Percentiles rank a stretch among this genome's conserved stretches.
These are phyloP conservation scores for Sparidentex hasta DNA, from an alignment of 2,797 vertebrate genomes.

Conservation along the genomic window DNA sequence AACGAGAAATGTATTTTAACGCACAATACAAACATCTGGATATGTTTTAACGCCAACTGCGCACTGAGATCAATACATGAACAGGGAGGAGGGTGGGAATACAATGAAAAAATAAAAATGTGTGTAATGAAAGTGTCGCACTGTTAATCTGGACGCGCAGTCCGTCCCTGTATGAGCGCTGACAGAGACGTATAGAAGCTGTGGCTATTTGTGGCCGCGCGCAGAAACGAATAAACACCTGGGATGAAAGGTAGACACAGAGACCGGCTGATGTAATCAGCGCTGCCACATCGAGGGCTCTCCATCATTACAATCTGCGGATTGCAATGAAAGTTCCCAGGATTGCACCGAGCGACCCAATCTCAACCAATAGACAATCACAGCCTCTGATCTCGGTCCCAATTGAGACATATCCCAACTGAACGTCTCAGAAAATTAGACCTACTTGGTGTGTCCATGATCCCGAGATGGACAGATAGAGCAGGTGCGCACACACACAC, in stretches of 20 bases:
- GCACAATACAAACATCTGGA: slow-evolving; percentile 27
- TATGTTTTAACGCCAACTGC: slow-evolving; percentile 32
- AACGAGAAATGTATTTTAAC: slow-evolving; percentile 35
- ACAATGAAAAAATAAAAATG: neutral
- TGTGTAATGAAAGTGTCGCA: slow-evolving; percentile 41
- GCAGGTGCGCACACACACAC: slow-evolving; percentile 41
- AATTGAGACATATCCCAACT: slow-evolving; percentile 78
- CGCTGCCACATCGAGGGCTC: slow-evolving; percentile 80
- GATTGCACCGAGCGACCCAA: slow-evolving; percentile 78
- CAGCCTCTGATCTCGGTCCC: slow-evolving; percentile 79
- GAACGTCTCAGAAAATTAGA: slow-evolving; percentile 77
- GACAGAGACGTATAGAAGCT: slow-evolving; percentile 75
- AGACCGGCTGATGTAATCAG: slow-evolving; percentile 81
- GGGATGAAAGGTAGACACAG: slow-evolving; percentile 84
- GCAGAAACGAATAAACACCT: slow-evolving; percentile 83
- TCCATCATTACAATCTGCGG: slow-evolving; percentile 82
- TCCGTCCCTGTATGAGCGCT: slow-evolving; percentile 45
- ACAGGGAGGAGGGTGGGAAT: neutral
- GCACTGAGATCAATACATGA: slow-evolving; percentile 32
- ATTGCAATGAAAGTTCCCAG: slow-evolving; percentile 78
- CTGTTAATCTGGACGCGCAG: slow-evolving; percentile 57
- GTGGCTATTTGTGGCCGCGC: slow-evolving; percentile 80
- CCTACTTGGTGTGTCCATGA: slow-evolving; percentile 63
- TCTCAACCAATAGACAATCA: slow-evolving; percentile 78
- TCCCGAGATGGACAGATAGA: slow-evolving; percentile 69